Evolutionary conservation across 2,113 vertebrate genomes (phyloP).

Genomic region (Leiothrix lutea): DNA sequence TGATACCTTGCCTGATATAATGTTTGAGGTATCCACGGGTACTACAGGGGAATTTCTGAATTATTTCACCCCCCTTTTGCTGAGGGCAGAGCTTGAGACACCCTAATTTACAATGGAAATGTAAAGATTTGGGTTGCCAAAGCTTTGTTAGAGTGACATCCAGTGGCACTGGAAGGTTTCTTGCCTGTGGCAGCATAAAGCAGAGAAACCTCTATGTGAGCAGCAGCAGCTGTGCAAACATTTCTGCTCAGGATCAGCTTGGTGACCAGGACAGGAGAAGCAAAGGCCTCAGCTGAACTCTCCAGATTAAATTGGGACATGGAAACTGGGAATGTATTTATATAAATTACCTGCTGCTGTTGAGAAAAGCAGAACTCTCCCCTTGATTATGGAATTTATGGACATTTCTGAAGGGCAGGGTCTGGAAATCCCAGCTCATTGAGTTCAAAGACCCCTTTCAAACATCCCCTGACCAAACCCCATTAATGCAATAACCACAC

Average conservation of each 20-base stretch:
- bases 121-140: not conserved
- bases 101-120: not conserved
- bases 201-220: not conserved
- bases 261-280: not conserved
- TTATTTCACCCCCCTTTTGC: not conserved
- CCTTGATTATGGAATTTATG: not conserved
- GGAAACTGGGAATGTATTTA: not conserved
- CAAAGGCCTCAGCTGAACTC: not conserved
- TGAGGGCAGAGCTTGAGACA: not conserved
- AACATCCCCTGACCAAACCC: not conserved
- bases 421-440: not conserved
- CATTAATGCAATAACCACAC: not conserved
- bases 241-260: not conserved
- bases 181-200: not conserved
- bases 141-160: conserved; percentile 37
- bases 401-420: not conserved
- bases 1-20: rapidly evolving
- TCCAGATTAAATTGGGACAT: not conserved
- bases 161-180: not conserved
- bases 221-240: not conserved
- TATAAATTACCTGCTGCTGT: not conserved
- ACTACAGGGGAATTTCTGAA: not conserved
- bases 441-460: not conserved
- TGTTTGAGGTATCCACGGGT: not conserved
- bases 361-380: not conserved